Conservation (phyloP, 2,888 invertebrate species). For the Papilio protenor region DNA sequence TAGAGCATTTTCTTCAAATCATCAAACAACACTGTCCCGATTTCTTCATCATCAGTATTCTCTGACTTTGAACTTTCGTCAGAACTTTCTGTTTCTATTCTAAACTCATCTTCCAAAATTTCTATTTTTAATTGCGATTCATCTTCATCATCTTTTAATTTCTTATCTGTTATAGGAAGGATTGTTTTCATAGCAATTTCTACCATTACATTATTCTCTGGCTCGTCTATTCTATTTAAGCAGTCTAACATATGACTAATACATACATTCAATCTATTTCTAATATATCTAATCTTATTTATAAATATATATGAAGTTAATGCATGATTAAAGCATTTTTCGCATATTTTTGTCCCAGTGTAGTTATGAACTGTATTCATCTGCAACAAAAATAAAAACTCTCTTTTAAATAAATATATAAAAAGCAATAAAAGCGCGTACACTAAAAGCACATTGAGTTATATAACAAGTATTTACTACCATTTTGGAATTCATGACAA, state of each 20-base stretch:
- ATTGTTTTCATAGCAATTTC: slow-evolving; percentile 67
- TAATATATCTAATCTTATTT: slow-evolving; percentile 61
- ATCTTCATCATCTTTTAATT: slow-evolving; percentile 58
- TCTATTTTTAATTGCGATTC: slow-evolving; percentile 65
- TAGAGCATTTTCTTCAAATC: slow-evolving; percentile 26
- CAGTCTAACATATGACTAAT: slow-evolving; percentile 64
- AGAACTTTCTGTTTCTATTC: slow-evolving; percentile 65
- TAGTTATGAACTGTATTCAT: slow-evolving; percentile 63
- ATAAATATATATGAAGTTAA: slow-evolving; percentile 70
- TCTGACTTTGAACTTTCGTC: slow-evolving; percentile 47
- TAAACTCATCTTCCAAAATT: slow-evolving; percentile 76
- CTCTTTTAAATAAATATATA: slow-evolving; percentile 9
- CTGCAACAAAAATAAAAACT: slow-evolving; percentile 69
- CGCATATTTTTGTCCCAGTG: slow-evolving; percentile 74
- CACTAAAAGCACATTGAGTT: slow-evolving; percentile 15
- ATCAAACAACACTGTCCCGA: slow-evolving; percentile 11
- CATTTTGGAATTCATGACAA: not conserved
- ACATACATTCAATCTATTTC: slow-evolving; percentile 66
- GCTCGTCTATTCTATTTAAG: slow-evolving; percentile 54
- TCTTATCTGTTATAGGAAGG: slow-evolving; percentile 58
- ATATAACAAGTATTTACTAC: slow-evolving; percentile 49
- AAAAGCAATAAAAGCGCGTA: slow-evolving; percentile 42
- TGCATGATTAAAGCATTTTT: slow-evolving; percentile 69
- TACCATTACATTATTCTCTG: slow-evolving; percentile 64
- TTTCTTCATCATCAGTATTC: not conserved